Conservation (phyloP, 2,113 vertebrate genomes). For the Falcunculus frontatus region DNA sequence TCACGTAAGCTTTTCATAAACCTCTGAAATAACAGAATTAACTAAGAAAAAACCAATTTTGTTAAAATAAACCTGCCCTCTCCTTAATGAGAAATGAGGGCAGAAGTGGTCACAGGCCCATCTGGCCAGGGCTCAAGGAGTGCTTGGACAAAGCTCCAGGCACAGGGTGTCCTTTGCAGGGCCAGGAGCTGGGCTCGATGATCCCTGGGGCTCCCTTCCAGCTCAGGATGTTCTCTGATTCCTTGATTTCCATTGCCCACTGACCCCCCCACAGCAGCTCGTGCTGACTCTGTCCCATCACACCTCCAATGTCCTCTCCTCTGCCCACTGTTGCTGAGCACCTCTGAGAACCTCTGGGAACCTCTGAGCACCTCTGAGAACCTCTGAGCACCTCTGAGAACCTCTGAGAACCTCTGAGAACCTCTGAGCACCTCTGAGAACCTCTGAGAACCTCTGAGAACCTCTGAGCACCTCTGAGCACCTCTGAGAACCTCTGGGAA, state of each 20-base stretch:
- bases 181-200: background rate
- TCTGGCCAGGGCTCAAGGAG: background rate
- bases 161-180: background rate
- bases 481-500: background rate
- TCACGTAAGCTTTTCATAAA: background rate
- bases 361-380: fast-evolving
- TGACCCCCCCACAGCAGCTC: background rate
- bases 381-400: background rate
- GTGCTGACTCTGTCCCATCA: fast-evolving
- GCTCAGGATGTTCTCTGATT: background rate
- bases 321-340: background rate
- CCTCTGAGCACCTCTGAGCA: background rate
- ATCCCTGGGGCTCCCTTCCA: background rate
- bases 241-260: background rate
- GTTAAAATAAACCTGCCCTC: background rate
- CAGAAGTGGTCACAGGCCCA: background rate
- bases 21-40: background rate
- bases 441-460: fast-evolving
- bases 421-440: too few species aligned
- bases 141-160: background rate
- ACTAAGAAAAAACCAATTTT: background rate
- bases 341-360: background rate
- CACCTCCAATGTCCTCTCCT: too few species aligned
- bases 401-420: too few species aligned
- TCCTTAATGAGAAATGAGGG: background rate